phyloP scores from a whole-genome alignment of 2,888 invertebrate genomes.

The Notodonta dromedarius region DNA sequence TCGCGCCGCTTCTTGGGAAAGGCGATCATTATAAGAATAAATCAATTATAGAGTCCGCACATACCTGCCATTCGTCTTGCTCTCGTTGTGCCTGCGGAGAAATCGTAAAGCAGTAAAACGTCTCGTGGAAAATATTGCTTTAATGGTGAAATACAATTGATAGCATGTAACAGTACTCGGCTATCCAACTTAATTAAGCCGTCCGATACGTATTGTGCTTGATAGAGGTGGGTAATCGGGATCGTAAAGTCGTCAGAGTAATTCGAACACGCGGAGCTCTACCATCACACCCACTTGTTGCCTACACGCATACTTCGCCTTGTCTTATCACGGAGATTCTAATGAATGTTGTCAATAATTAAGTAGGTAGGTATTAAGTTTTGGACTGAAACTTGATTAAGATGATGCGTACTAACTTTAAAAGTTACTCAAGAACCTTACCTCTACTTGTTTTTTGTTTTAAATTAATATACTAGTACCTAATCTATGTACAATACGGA shows the following conservation, averaged over 20 bases:
- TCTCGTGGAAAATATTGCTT: constrained; percentile 42
- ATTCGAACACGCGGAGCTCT: constrained; percentile 21
- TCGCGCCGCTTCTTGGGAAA: constrained; percentile 72
- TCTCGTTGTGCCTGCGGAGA: constrained; percentile 45
- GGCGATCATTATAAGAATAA: constrained; percentile 78
- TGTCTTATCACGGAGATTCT: constrained; percentile 14
- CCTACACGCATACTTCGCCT: background rate
- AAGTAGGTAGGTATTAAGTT: background rate
- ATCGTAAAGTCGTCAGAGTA: constrained; percentile 52
- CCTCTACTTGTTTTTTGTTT: too few relatives aligned
- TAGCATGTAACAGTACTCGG: constrained; percentile 38
- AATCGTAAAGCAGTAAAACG: constrained; percentile 56
- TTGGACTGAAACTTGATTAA: background rate
- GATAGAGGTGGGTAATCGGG: constrained; percentile 49
- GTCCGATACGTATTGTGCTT: constrained; percentile 51
- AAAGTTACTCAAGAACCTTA: too few relatives aligned
- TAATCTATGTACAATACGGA: too few relatives aligned
- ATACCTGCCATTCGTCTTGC: constrained; percentile 49
- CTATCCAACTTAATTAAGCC: constrained; percentile 55
- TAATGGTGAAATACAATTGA: constrained; percentile 43
- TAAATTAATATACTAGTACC: too few relatives aligned
- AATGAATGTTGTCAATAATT: constrained; percentile 1
- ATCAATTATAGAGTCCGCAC: constrained; percentile 66
- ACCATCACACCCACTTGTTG: constrained; percentile 29
- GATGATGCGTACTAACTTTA: too few relatives aligned